Evolutionary conservation across 1,140 invertebrate genomes (phyloP).

Genomic region (Bombus ignitus): DNA sequence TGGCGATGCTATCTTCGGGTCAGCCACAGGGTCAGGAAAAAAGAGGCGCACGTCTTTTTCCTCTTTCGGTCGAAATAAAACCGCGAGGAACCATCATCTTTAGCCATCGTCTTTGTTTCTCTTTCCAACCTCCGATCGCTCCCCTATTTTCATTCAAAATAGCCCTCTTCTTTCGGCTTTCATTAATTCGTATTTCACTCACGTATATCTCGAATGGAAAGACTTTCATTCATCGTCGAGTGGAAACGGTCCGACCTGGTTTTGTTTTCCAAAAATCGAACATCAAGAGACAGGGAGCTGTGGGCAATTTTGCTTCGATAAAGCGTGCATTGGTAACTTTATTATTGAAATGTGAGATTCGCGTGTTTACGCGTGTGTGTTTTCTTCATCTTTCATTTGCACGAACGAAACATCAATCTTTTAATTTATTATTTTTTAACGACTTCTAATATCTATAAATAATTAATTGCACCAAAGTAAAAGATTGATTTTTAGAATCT

Average conservation of each 20-base stretch:
- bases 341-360: not conserved
- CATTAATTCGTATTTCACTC: not conserved
- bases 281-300: not conserved
- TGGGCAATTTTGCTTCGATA: not conserved
- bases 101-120: not conserved
- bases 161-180: not conserved
- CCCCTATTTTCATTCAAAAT: constrained; percentile 31
- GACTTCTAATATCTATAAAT: too few relatives aligned
- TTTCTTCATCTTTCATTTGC: not conserved
- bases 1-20: constrained; percentile 11
- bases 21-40: constrained; percentile 20
- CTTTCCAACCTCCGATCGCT: not conserved
- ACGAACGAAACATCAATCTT: too few relatives aligned
- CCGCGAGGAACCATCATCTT: not conserved
- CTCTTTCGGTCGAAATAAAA: constrained; percentile 8
- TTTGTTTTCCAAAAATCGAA: not conserved
- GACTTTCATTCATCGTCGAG: constrained; percentile 20
- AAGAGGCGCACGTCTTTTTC: not conserved
- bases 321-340: not conserved
- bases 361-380: not conserved
- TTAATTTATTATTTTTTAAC: too few relatives aligned
- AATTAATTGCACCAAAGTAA: too few relatives aligned
- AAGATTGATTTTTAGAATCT: too few relatives aligned
- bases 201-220: constrained; percentile 17
- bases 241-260: not conserved